phyloP scores from a whole-genome alignment of 2,888 invertebrate species.

The Bombylius major region DNA sequence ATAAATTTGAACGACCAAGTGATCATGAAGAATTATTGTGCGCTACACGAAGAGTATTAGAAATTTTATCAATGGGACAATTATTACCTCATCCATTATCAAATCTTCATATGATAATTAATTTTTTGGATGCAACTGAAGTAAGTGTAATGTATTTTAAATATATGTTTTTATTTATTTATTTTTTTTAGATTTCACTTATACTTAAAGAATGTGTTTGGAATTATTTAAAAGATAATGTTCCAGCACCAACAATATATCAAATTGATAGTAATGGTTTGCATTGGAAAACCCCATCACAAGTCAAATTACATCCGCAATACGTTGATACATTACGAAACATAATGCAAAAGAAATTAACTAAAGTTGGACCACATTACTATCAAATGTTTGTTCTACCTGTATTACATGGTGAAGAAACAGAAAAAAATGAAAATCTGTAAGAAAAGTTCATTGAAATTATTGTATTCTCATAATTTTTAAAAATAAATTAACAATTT shows the following conservation, averaged over 20 bases:
- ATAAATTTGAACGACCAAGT: slow-evolving; percentile 27
- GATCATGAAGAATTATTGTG: slow-evolving; percentile 29
- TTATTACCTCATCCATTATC: slow-evolving; percentile 71
- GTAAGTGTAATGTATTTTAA: slow-evolving; percentile 14
- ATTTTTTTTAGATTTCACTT: slow-evolving; percentile 50
- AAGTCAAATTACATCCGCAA: slow-evolving; percentile 53
- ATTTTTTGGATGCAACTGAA: slow-evolving; percentile 58
- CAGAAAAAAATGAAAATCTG: slow-evolving; percentile 1
- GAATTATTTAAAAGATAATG: slow-evolving; percentile 80
- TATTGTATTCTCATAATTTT: too few species aligned
- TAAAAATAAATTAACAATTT: not conserved
- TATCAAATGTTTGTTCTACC: slow-evolving; percentile 52
- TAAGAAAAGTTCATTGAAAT: not conserved
- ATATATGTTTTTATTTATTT: not conserved
- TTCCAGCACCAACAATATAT: slow-evolving; percentile 74
- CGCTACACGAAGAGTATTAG: slow-evolving; percentile 52
- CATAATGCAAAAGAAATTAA: slow-evolving; percentile 67
- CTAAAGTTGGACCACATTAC: slow-evolving; percentile 62
- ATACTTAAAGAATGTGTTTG: slow-evolving; percentile 76
- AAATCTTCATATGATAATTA: slow-evolving; percentile 61
- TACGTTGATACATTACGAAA: slow-evolving; percentile 71
- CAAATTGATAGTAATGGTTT: slow-evolving; percentile 51
- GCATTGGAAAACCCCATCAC: slow-evolving; percentile 67
- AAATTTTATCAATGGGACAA: slow-evolving; percentile 73
- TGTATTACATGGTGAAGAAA: slow-evolving; percentile 21